These are phyloP conservation scores for Lagodon rhomboides DNA, from an alignment of 2,797 vertebrate species.

Conservation along the genomic window DNA sequence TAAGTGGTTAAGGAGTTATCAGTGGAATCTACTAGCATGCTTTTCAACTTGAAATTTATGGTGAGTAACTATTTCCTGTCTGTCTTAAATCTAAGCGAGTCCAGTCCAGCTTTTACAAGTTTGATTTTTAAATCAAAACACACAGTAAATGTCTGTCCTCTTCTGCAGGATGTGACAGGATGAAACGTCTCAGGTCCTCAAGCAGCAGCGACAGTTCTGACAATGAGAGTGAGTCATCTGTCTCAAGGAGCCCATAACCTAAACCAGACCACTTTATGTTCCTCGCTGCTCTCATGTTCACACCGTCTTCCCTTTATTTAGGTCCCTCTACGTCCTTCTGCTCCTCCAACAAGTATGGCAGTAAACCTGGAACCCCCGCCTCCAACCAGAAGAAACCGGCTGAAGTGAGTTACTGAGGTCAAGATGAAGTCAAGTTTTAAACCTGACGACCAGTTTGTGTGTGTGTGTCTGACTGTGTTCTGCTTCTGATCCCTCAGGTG, in stretches of 20 bases:
- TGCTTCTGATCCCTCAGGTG: conserved; percentile 82
- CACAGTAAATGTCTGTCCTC: conserved; percentile 7
- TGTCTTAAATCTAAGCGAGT: background rate
- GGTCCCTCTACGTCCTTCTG: conserved; percentile 97
- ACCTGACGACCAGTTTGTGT: background rate
- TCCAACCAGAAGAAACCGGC: conserved; percentile 94
- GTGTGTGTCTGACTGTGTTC: background rate
- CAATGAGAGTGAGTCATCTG: conserved; percentile 93
- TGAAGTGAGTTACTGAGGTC: conserved; percentile 84
- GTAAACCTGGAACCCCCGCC: conserved; percentile 90
- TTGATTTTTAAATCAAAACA: background rate
- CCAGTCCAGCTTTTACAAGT: no score
- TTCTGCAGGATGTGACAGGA: conserved; percentile 93
- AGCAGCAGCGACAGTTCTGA: conserved; percentile 99
- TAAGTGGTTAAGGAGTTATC: conserved; percentile 44
- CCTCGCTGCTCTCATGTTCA: background rate
- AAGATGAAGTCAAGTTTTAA: background rate
- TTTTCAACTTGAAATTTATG: conserved; percentile 80
- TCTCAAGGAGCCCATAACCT: background rate
- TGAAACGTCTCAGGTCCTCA: conserved; percentile 95
- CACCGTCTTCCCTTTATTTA: conserved; percentile 66
- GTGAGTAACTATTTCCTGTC: conserved; percentile 66
- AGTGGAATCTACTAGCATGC: conserved; percentile 81
- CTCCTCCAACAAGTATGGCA: conserved; percentile 92
- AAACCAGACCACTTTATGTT: background rate